Evolutionary conservation across 2,888 invertebrate genomes (phyloP).

Genomic region (Griposia aprilina): DNA sequence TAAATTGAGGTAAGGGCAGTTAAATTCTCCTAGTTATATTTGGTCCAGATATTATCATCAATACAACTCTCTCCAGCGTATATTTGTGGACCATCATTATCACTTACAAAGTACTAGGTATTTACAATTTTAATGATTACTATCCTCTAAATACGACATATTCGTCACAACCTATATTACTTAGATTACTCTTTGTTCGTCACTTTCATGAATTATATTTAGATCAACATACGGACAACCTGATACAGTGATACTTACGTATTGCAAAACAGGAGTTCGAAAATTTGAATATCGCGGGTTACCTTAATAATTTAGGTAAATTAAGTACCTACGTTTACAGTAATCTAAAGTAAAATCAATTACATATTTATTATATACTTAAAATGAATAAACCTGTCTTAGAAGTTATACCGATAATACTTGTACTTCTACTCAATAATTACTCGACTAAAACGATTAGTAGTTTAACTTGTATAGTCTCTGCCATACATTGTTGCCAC

Average conservation of each 20-base stretch:
- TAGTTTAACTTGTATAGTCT: background rate
- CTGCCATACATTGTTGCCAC: slow-evolving; percentile 4
- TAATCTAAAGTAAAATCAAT: too few relatives aligned
- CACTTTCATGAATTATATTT: background rate
- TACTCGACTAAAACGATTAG: slow-evolving; percentile 8
- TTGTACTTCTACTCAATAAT: background rate
- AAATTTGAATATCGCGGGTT: background rate
- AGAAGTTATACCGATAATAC: too few relatives aligned
- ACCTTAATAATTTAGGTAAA: background rate
- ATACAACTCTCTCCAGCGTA: background rate
- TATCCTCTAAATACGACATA: background rate
- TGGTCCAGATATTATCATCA: background rate
- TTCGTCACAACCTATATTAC: too few relatives aligned
- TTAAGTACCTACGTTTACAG: background rate
- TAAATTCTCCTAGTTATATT: background rate
- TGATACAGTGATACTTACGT: too few relatives aligned
- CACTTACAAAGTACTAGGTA: background rate
- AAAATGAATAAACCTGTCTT: background rate
- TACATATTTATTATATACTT: background rate
- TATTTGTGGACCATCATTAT: background rate
- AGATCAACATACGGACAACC: background rate
- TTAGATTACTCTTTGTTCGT: too few relatives aligned
- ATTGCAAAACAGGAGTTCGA: background rate
- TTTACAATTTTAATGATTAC: background rate
- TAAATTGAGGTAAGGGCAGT: background rate